Evolutionary conservation across 2,797 vertebrate species (phyloP), one percentile per base, ranked within the genome.

Genomic region (Sarcoramphus papa): DNA sequence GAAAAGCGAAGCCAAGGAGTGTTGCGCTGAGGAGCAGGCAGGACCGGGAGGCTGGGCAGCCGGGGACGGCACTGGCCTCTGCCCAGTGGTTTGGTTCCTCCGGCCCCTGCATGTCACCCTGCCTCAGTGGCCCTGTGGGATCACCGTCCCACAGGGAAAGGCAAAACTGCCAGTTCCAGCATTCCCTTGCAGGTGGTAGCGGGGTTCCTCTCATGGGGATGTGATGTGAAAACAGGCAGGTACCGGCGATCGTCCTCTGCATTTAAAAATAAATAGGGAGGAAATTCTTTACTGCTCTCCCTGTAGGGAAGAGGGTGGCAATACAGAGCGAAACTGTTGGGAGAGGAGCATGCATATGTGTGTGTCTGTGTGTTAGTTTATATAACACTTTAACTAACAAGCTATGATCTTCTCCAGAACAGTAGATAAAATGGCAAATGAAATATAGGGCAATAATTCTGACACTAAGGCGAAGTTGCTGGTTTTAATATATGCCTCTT

Each of bases 371-470:
- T 56, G 94, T 53, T 93, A 82, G 88, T 90, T 91, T 74, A 81
- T 47, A 12, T 24, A 90, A 51, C 60, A 20, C 84, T 92, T 91
- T 25, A 83, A 88, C 92, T 94, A 92, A 83, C 70, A 70, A 92
- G 93, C 63, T 70, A 23, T 33, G 92, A 94, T 90, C 95, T 90
- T 94, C 93, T 95, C 93, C 87, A 79, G 93, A 95, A 94, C 62
- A 70, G 85, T 31, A 96, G 90, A 96, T 94, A 89, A 95, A 97
- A 75, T 14, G 75, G 78, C 57, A 96, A 92, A 88, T 94, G 88
- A 97, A 97, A 97, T 69, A 82, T n/a, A 47, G 64, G 72, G 56
- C 86, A 85, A 80, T 95, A 95, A 95, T 48, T 80, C 88, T 37
- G 68, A 83, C 68, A 54, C 75, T n/a, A 67, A 96, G 87, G 57